A percentile compares a stretch with the other conserved stretches of the same genome.
These are phyloP conservation scores for Tapirus terrestris DNA, from an alignment of 2,113 vertebrate genomes.

Conservation along the genomic window DNA sequence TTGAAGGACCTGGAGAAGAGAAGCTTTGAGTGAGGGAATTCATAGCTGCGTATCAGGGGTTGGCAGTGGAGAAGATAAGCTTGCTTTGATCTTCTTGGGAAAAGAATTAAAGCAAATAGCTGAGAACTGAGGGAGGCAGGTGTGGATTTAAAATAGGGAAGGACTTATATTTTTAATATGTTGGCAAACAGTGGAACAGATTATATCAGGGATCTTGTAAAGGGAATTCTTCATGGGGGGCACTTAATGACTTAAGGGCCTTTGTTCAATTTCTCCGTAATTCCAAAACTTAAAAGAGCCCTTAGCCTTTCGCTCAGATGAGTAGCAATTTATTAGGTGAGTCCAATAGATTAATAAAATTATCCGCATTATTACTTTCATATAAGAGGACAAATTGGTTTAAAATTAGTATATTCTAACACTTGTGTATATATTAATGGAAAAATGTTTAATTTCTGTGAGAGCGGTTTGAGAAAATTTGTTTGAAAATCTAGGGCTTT, in stretches of 20 bases:
- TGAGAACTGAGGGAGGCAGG: background rate
- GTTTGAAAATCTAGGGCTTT: constrained; percentile 38
- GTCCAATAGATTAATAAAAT: constrained; percentile 48
- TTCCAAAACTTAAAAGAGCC: constrained; percentile 41
- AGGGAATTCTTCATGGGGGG: background rate
- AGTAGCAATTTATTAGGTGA: constrained; percentile 31
- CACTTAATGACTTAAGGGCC: background rate
- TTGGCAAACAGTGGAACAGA: background rate
- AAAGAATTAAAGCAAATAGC: background rate
- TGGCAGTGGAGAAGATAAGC: background rate
- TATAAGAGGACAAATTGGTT: background rate
- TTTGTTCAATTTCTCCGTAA: constrained; percentile 36
- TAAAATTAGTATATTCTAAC: constrained; percentile 13
- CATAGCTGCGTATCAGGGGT: background rate
- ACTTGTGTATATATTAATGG: background rate
- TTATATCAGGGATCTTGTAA: background rate
- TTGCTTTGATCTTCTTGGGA: background rate
- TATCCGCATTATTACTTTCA: background rate
- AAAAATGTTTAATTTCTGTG: constrained; percentile 43
- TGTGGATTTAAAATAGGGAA: background rate
- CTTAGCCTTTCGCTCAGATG: background rate
- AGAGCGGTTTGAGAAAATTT: constrained; percentile 30
- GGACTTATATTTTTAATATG: background rate
- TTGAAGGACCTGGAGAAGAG: background rate
- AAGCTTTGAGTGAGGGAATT: background rate